phyloP scores from a whole-genome alignment of 2,113 vertebrate species.

The Nanorana parkeri region DNA sequence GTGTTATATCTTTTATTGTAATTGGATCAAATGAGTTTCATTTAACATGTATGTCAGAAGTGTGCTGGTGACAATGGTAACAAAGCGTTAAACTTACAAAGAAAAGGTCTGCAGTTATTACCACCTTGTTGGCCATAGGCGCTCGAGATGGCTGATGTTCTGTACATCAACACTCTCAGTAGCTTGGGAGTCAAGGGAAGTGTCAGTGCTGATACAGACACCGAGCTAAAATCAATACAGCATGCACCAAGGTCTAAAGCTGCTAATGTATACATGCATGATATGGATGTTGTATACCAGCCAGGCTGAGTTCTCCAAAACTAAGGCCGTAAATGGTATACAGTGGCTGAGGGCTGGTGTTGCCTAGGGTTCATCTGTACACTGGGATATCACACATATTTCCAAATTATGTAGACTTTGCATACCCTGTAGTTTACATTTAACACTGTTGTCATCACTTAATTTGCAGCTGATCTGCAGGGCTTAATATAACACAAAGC shows the following conservation, averaged over 20 bases:
- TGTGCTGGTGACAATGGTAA: background rate
- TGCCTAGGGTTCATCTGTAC: too few relatives aligned
- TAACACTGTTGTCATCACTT: too few relatives aligned
- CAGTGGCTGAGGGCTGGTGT: too few relatives aligned
- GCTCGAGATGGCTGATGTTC: background rate
- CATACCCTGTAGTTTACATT: too few relatives aligned
- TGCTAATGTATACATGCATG: conserved; percentile 6
- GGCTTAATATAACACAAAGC: too few relatives aligned
- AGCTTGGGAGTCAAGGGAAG: background rate
- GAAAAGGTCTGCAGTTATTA: conserved; percentile 10
- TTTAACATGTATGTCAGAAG: background rate
- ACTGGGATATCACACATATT: too few relatives aligned
- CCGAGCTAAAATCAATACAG: conserved; percentile 15
- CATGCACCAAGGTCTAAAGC: background rate
- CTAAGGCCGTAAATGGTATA: background rate
- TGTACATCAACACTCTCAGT: conserved; percentile 25
- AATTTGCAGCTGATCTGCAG: too few relatives aligned
- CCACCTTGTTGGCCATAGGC: background rate
- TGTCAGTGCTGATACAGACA: background rate
- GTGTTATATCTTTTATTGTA: conserved; percentile 8
- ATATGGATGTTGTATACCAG: background rate
- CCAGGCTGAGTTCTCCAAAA: background rate
- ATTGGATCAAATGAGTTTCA: background rate
- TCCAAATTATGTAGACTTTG: too few relatives aligned
- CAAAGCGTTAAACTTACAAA: conserved; percentile 5